phyloP scores from a whole-genome alignment of 2,888 invertebrate species.

The Petrophora chlorosata region DNA sequence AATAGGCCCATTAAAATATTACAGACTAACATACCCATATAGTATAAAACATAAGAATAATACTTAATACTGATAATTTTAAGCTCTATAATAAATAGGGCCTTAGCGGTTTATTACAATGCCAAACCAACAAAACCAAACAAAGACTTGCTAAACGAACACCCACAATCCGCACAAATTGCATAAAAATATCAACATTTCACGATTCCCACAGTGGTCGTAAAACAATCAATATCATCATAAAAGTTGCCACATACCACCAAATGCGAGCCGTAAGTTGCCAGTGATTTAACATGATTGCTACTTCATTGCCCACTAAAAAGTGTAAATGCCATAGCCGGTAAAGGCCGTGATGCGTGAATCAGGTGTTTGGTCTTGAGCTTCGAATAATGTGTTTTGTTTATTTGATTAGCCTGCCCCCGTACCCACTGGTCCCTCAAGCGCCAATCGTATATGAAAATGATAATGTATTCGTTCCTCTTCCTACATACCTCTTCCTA shows the following conservation, averaged over 20 bases:
- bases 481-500: too few species aligned
- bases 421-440: too few species aligned
- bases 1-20: too few species aligned
- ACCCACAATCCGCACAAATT: constrained; percentile 9
- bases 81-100: too few species aligned
- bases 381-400: constrained; percentile 7
- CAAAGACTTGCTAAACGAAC: background rate
- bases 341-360: constrained; percentile 27
- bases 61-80: too few species aligned
- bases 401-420: too few species aligned
- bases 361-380: constrained; percentile 20
- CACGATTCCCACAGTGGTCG: constrained; percentile 29
- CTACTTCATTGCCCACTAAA: constrained; percentile 27
- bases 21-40: too few species aligned
- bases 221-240: constrained; percentile 33
- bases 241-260: constrained; percentile 22
- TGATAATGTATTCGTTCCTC: too few species aligned
- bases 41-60: too few species aligned
- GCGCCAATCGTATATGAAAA: too few species aligned
- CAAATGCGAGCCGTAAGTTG: constrained; percentile 24
- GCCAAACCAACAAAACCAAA: constrained; percentile 1
- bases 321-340: constrained; percentile 31
- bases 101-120: too few species aligned
- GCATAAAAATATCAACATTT: constrained; percentile 8
- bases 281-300: constrained; percentile 36